These are phyloP conservation scores for Leptocoma aspasia DNA, from an alignment of 2,113 vertebrate genomes.

Conservation along the genomic window DNA sequence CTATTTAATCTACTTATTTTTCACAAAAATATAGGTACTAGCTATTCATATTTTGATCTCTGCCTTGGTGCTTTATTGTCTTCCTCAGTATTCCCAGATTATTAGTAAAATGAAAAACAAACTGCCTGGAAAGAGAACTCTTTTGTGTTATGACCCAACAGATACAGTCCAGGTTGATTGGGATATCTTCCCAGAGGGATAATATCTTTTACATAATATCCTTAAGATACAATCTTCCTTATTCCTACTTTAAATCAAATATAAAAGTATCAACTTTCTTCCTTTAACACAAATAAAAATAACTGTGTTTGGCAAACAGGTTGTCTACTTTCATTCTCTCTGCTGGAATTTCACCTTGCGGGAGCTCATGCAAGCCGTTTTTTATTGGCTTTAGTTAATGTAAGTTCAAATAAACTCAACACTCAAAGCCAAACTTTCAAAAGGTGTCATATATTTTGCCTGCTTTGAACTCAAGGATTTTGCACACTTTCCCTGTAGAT, in stretches of 20 bases:
- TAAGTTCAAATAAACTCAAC: slow-evolving; percentile 58
- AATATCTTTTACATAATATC: not conserved
- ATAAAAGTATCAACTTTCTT: slow-evolving; percentile 27
- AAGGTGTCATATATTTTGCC: slow-evolving; percentile 58
- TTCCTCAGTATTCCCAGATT: not conserved
- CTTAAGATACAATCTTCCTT: not conserved
- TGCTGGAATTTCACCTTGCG: slow-evolving; percentile 38
- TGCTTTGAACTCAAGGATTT: slow-evolving; percentile 60
- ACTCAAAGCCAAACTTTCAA: slow-evolving; percentile 52
- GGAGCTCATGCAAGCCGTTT: slow-evolving; percentile 44
- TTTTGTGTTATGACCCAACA: not conserved
- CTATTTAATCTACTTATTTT: not conserved
- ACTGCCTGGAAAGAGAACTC: not conserved
- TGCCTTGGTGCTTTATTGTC: accelerated
- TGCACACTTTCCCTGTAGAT: slow-evolving; percentile 49
- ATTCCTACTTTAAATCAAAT: slow-evolving; percentile 38
- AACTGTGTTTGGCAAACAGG: slow-evolving; percentile 39
- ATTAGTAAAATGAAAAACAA: not conserved
- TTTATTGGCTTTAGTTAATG: slow-evolving; percentile 50
- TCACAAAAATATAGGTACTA: not conserved
- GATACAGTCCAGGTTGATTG: not conserved
- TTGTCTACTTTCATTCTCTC: slow-evolving; percentile 1
- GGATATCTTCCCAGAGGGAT: not conserved
- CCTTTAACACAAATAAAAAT: slow-evolving; percentile 29
- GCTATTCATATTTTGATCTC: not conserved